These are phyloP conservation scores for Drosophila recens DNA, from an alignment of 2,888 invertebrate genomes.

Conservation along the genomic window DNA sequence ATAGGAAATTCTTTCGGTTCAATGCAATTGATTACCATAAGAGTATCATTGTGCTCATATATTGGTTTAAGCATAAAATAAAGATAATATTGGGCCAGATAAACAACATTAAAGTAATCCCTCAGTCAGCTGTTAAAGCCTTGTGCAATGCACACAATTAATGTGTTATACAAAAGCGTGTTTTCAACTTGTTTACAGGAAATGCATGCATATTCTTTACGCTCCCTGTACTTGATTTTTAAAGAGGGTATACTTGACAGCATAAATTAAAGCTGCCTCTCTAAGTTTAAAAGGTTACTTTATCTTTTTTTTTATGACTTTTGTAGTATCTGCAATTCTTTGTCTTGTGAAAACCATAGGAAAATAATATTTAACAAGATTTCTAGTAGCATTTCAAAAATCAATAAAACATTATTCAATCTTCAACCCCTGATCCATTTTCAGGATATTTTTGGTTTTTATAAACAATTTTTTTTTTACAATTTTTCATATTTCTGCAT, in stretches of 20 bases:
- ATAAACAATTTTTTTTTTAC: too few relatives aligned
- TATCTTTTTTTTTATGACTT: too few relatives aligned
- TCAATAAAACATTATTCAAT: too few relatives aligned
- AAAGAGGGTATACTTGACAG: background rate
- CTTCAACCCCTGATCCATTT: too few relatives aligned
- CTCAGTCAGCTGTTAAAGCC: constrained; percentile 19
- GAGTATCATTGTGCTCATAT: background rate
- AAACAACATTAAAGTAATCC: constrained; percentile 31
- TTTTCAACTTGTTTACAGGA: constrained; percentile 41
- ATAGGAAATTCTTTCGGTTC: background rate
- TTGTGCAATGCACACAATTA: constrained; percentile 27
- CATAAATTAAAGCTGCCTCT: too few relatives aligned
- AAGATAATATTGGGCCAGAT: constrained; percentile 14
- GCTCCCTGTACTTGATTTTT: background rate
- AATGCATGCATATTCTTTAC: background rate
- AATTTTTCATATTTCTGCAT: too few relatives aligned
- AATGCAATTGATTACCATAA: constrained; percentile 2
- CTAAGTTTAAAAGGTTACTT: too few relatives aligned
- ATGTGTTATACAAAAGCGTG: constrained; percentile 28
- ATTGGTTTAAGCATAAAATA: background rate
- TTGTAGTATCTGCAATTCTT: too few relatives aligned
- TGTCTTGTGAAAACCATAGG: too few relatives aligned
- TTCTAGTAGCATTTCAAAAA: too few relatives aligned
- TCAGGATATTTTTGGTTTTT: too few relatives aligned
- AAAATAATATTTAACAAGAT: too few relatives aligned